Conservation (phyloP, 2,888 invertebrate species). For the Syrphus vitripennis region DNA sequence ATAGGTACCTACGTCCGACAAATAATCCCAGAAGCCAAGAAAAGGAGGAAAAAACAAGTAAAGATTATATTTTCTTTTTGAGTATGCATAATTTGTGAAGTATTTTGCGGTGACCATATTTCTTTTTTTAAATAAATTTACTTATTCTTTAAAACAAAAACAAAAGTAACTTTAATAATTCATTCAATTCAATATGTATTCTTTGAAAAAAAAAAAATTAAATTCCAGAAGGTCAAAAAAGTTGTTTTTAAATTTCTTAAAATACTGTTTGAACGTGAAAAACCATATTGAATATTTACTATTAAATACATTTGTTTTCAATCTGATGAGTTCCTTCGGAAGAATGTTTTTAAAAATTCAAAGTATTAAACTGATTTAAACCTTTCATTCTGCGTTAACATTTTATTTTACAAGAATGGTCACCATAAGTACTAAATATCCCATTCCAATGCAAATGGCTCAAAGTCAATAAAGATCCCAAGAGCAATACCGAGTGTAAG, state of each 20-base stretch:
- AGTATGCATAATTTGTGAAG: neutral
- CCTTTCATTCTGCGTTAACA: neutral
- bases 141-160: neutral
- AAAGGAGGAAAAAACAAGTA: neutral
- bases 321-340: too few relatives aligned
- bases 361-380: neutral
- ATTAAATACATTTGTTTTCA: too few relatives aligned
- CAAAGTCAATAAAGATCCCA: constrained; percentile 18
- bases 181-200: too few relatives aligned
- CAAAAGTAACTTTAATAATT: too few relatives aligned
- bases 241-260: too few relatives aligned
- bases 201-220: too few relatives aligned
- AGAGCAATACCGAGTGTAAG: neutral
- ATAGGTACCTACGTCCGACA: neutral
- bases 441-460: constrained; percentile 16
- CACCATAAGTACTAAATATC: neutral
- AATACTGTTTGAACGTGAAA: too few relatives aligned
- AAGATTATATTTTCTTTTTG: neutral
- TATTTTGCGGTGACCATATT: neutral
- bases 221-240: too few relatives aligned
- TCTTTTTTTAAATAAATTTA: neutral
- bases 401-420: neutral
- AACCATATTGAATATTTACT: too few relatives aligned
- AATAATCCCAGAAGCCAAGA: neutral
- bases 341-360: too few relatives aligned